phyloP scores from a whole-genome alignment of 2,888 invertebrate species.

The Antheraea yamamai region DNA sequence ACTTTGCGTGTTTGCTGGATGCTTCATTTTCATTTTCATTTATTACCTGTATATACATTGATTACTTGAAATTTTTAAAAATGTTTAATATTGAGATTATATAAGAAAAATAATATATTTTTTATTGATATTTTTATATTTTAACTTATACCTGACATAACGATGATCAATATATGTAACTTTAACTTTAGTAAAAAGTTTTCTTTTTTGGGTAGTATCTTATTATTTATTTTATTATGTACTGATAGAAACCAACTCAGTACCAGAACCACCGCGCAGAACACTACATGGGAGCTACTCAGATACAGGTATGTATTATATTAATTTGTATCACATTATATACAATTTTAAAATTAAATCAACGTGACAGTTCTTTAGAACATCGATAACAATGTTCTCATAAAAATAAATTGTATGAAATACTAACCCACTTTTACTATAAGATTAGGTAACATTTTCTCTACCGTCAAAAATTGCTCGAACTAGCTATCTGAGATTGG shows the following conservation, averaged over 20 bases:
- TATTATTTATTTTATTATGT: conserved; percentile 58
- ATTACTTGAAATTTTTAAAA: background rate
- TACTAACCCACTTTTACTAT: conserved; percentile 38
- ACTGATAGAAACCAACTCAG: conserved; percentile 82
- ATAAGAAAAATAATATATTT: background rate
- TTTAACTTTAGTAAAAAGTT: conserved; percentile 32
- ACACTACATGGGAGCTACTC: conserved; percentile 78
- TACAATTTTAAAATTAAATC: background rate
- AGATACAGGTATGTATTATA: conserved; percentile 79
- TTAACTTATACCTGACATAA: conserved; percentile 23
- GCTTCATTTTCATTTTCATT: background rate
- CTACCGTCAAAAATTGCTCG: conserved; percentile 47
- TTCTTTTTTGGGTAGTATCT: conserved; percentile 35
- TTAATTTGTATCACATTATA: conserved; percentile 20
- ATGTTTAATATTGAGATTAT: background rate
- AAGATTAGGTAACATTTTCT: conserved; percentile 45
- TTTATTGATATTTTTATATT: background rate
- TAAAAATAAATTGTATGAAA: conserved; percentile 22
- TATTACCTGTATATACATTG: background rate
- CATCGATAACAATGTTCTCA: background rate
- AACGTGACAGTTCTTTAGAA: background rate
- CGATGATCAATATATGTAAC: conserved; percentile 45
- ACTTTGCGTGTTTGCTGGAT: conserved; percentile 47
- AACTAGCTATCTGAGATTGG: conserved; percentile 47
- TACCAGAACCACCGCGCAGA: conserved; percentile 85